Percentiles rank a stretch among this genome's conserved stretches.
Conservation (phyloP, 2,888 invertebrate species). For the Cerceris ruficornis region DNA sequence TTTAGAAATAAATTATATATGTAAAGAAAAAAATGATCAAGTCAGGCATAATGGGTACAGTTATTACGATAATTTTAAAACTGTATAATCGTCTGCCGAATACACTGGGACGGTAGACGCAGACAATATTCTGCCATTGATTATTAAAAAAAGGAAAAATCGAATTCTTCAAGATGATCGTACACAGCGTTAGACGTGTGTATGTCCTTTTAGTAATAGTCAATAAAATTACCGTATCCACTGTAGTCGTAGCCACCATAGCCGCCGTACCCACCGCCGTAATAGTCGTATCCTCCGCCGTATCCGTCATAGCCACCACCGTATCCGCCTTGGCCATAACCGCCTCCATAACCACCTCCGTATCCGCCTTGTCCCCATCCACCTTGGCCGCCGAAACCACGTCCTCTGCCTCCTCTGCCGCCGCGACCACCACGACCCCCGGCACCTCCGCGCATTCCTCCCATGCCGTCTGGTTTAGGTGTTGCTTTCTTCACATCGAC, state of each 20-base stretch:
- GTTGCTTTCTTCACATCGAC: slow-evolving; percentile 98
- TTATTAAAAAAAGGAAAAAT: slow-evolving; percentile 49
- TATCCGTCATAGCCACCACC: slow-evolving; percentile 90
- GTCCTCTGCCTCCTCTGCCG: slow-evolving; percentile 85
- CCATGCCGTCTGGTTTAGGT: slow-evolving; percentile 92
- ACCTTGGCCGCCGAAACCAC: slow-evolving; percentile 82
- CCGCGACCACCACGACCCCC: slow-evolving; percentile 87
- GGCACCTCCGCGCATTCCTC: slow-evolving; percentile 85
- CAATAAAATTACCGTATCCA: slow-evolving; percentile 90
- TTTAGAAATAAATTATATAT: slow-evolving; percentile 10
- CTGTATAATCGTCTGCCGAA: slow-evolving; percentile 53
- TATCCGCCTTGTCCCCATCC: slow-evolving; percentile 86
- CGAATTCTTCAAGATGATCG: slow-evolving; percentile 46
- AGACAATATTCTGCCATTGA: slow-evolving; percentile 49
- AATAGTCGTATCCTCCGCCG: slow-evolving; percentile 87
- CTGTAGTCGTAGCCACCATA: slow-evolving; percentile 92
- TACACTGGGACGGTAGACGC: slow-evolving; percentile 67
- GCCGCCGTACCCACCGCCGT: slow-evolving; percentile 88
- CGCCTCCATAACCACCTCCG: slow-evolving; percentile 85
- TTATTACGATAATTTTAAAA: slow-evolving; percentile 29
- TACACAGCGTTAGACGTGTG: slow-evolving; percentile 46
- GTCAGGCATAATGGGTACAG: slow-evolving; percentile 31
- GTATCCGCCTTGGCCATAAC: slow-evolving; percentile 87
- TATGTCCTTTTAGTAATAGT: slow-evolving; percentile 71
- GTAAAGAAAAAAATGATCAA: slow-evolving; percentile 6